These are phyloP conservation scores for Phylloscopus trochiloides DNA, from an alignment of 2,113 vertebrate species.

Conservation along the genomic window DNA sequence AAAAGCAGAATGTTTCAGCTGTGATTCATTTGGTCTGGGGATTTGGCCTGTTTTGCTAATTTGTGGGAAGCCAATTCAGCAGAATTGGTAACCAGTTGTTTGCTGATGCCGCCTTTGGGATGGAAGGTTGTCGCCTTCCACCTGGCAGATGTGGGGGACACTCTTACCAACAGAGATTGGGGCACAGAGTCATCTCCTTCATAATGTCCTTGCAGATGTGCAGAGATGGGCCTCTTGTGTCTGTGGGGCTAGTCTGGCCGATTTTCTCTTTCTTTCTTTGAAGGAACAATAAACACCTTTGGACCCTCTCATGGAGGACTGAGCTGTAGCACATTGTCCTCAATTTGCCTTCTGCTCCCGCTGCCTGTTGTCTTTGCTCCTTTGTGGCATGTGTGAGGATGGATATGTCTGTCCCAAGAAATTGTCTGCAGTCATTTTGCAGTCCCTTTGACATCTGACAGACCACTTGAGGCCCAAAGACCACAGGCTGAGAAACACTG, in stretches of 20 bases:
- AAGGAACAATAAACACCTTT: neutral
- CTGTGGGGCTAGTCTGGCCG: neutral
- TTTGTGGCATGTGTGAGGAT: neutral
- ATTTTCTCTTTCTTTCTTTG: neutral
- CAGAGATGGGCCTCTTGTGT: neutral
- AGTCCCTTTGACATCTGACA: neutral
- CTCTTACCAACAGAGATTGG: neutral
- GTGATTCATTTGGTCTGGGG: constrained; percentile 4
- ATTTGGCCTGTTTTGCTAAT: neutral
- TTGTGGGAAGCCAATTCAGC: neutral
- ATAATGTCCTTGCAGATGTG: neutral
- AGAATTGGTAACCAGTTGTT: neutral
- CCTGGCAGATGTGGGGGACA: neutral
- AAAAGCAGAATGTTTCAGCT: neutral
- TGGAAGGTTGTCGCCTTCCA: neutral
- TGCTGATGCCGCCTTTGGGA: neutral
- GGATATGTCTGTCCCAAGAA: neutral
- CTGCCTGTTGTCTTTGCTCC: neutral
- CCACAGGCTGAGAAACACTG: neutral
- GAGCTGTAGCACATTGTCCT: neutral
- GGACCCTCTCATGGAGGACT: accelerated
- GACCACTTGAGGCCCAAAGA: neutral
- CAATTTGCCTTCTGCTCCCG: neutral
- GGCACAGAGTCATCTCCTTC: neutral
- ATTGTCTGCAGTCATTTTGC: neutral